Conservation (phyloP, 2,888 invertebrate species). For the Furcula furcula region DNA sequence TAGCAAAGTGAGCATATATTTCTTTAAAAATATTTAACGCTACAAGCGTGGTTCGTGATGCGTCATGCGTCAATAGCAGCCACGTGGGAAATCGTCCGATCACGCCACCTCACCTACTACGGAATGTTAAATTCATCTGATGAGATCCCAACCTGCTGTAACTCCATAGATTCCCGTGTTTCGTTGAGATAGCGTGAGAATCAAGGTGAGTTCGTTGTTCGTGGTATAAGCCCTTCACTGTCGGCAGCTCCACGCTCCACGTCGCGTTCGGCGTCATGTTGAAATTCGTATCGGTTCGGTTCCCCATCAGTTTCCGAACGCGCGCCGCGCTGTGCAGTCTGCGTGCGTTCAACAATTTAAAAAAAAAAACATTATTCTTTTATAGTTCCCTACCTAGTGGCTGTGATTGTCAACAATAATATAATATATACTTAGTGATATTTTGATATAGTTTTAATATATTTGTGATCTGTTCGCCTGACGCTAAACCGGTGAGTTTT, state of each 20-base stretch:
- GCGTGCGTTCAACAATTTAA: slow-evolving; percentile 24
- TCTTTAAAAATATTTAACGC: neutral
- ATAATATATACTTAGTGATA: too few relatives aligned
- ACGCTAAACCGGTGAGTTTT: slow-evolving; percentile 41
- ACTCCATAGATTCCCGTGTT: slow-evolving; percentile 10
- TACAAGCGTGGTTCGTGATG: slow-evolving; percentile 7
- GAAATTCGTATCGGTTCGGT: slow-evolving; percentile 23
- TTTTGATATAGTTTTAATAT: slow-evolving; percentile 35
- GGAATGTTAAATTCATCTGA: slow-evolving; percentile 13
- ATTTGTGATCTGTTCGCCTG: slow-evolving; percentile 16
- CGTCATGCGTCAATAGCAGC: slow-evolving; percentile 14
- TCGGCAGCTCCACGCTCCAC: slow-evolving; percentile 14
- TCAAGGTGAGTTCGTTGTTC: slow-evolving; percentile 24
- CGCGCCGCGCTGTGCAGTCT: slow-evolving; percentile 46
- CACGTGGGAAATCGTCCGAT: slow-evolving; percentile 25
- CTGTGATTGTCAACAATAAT: slow-evolving; percentile 55
- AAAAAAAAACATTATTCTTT: slow-evolving; percentile 27
- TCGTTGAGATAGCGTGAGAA: slow-evolving; percentile 13
- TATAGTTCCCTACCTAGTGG: slow-evolving; percentile 36
- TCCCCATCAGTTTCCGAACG: slow-evolving; percentile 54
- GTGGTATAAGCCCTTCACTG: slow-evolving; percentile 34
- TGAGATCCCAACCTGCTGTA: slow-evolving; percentile 8
- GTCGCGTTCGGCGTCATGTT: too few relatives aligned
- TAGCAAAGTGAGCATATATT: neutral
- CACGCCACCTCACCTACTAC: slow-evolving; percentile 32